phyloP scores from a whole-genome alignment of 2,888 invertebrate genomes.

The Choristoneura rosaceana region DNA sequence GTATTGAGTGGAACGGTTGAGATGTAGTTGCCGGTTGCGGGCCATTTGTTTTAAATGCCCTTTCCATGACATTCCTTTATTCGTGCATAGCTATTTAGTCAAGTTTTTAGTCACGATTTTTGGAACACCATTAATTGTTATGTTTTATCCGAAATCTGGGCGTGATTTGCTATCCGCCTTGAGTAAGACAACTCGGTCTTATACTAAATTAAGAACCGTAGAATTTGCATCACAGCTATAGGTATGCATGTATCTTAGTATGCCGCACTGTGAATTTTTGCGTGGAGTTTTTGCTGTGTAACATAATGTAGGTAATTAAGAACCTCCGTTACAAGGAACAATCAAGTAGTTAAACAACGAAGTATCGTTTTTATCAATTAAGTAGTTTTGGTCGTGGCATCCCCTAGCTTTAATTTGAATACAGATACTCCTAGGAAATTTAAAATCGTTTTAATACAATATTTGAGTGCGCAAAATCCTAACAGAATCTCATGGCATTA shows the following conservation, averaged over 20 bases:
- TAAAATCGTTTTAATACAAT: neutral
- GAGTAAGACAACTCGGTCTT: neutral
- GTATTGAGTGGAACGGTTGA: constrained; percentile 60
- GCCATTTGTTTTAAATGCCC: constrained; percentile 54
- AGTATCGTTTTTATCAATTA: constrained; percentile 37
- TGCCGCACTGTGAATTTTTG: constrained; percentile 22
- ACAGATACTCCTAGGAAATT: neutral
- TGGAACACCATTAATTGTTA: constrained; percentile 47
- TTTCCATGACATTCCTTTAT: constrained; percentile 72
- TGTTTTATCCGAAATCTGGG: constrained; percentile 36
- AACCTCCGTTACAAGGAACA: constrained; percentile 33
- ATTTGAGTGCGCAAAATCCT: neutral
- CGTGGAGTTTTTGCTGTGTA: constrained; percentile 25
- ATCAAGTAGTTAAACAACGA: constrained; percentile 32
- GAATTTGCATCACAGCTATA: constrained; percentile 17
- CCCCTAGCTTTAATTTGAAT: neutral
- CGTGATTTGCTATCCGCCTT: constrained; percentile 31
- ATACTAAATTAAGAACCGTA: neutral
- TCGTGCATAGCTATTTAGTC: constrained; percentile 49
- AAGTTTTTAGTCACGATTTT: constrained; percentile 63
- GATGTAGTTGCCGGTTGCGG: constrained; percentile 54
- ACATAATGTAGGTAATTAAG: constrained; percentile 39
- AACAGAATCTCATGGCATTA: neutral
- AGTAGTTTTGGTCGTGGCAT: constrained; percentile 23
- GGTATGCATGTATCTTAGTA: neutral